Conservation (phyloP, 2,888 invertebrate genomes). For the Clunio marinus region DNA sequence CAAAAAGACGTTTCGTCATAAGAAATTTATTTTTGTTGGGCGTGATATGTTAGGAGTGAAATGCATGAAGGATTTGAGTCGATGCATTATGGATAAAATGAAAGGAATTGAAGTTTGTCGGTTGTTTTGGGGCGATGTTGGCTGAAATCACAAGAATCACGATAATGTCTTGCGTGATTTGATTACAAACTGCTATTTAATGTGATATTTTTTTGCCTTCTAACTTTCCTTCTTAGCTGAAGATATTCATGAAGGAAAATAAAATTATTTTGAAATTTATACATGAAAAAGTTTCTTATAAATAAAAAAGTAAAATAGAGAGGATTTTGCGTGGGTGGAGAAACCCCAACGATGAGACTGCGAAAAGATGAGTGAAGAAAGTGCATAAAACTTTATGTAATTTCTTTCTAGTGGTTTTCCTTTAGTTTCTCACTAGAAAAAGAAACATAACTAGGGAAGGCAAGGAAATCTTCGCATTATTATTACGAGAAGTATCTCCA, state of each 20-base stretch:
- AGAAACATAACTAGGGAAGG: no score
- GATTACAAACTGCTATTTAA: slow-evolving; percentile 37
- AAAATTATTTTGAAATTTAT: slow-evolving; percentile 39
- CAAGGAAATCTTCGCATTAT: slow-evolving; percentile 2
- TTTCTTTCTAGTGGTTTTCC: slow-evolving; percentile 4
- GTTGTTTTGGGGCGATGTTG: slow-evolving; percentile 6
- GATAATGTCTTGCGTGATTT: slow-evolving; percentile 39
- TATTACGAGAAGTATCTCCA: slow-evolving; percentile 3
- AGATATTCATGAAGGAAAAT: slow-evolving; percentile 23
- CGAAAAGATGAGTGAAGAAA: background rate
- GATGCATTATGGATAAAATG: background rate
- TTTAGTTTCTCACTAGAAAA: no score
- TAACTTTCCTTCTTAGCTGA: background rate
- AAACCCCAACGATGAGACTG: background rate
- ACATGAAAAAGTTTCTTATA: background rate
- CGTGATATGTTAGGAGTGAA: background rate
- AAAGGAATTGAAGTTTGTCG: slow-evolving; percentile 8
- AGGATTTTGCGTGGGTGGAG: background rate
- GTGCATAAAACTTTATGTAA: slow-evolving; percentile 23
- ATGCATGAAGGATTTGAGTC: background rate
- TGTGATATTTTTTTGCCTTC: background rate
- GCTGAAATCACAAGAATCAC: slow-evolving; percentile 26
- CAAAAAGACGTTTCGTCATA: slow-evolving; percentile 5
- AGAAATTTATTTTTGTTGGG: background rate
- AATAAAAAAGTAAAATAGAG: background rate